Percentiles rank a stretch among this genome's conserved stretches.
Conservation (phyloP, 2,888 invertebrate species). For the Amiota minor region DNA sequence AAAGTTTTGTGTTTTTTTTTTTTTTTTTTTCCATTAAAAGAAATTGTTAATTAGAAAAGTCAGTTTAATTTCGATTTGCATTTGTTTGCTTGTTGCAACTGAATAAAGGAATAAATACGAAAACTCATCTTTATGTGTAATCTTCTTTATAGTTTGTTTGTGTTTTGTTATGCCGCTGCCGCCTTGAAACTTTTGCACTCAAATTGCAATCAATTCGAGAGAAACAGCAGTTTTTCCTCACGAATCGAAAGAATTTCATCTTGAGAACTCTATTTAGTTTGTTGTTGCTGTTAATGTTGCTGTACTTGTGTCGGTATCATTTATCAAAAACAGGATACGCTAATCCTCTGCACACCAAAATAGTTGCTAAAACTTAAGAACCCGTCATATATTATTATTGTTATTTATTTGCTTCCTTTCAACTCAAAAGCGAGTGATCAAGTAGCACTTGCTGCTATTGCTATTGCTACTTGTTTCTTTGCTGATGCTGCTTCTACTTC, state of each 20-base stretch:
- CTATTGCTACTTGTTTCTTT: background rate
- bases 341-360: constrained; percentile 22
- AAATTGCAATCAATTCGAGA: no score
- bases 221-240: no score
- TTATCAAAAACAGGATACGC: constrained; percentile 18
- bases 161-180: background rate
- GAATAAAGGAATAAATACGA: background rate
- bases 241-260: no score
- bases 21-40: background rate
- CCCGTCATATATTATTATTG: background rate
- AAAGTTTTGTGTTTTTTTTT: constrained; percentile 27
- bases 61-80: constrained; percentile 16
- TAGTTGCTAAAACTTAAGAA: constrained; percentile 24
- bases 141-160: background rate
- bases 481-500: background rate
- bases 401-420: background rate
- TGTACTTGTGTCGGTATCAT: constrained; percentile 5
- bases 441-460: background rate
- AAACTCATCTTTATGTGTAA: background rate
- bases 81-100: background rate
- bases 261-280: background rate
- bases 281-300: background rate
- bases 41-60: constrained; percentile 16
- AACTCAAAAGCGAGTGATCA: background rate
- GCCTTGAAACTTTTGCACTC: no score